Evolutionary conservation across 2,888 invertebrate species (phyloP).

Genomic region (Flexamia atlantica): DNA sequence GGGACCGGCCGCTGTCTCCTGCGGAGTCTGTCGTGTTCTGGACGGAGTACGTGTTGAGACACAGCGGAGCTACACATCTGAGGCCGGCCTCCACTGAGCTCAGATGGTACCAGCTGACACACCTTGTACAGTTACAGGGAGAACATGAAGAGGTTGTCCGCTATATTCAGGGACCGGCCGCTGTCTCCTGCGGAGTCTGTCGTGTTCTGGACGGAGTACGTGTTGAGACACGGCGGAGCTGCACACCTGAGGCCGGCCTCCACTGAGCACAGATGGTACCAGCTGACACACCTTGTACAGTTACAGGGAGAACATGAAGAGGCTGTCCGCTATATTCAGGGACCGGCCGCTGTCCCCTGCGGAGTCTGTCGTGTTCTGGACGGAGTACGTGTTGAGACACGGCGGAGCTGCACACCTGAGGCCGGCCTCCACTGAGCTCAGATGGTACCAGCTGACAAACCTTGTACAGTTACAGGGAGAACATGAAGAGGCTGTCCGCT

Average conservation of each 20-base stretch:
- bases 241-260: slow-evolving; percentile 47
- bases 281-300: slow-evolving; percentile 49
- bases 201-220: slow-evolving; percentile 57
- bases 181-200: slow-evolving; percentile 40
- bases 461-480: slow-evolving; percentile 42
- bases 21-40: slow-evolving; percentile 44
- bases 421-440: slow-evolving; percentile 41
- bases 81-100: slow-evolving; percentile 43
- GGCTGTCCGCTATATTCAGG: slow-evolving; percentile 26
- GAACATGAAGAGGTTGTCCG: slow-evolving; percentile 48
- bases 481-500: slow-evolving; percentile 43
- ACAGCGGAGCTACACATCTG: slow-evolving; percentile 45
- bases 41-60: slow-evolving; percentile 43
- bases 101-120: slow-evolving; percentile 23
- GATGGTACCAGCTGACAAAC: neutral
- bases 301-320: slow-evolving; percentile 48
- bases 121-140: slow-evolving; percentile 37
- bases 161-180: slow-evolving; percentile 27
- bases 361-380: slow-evolving; percentile 47
- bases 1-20: slow-evolving; percentile 36
- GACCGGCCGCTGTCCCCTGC: slow-evolving; percentile 37
- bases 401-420: slow-evolving; percentile 41
- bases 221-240: slow-evolving; percentile 53
- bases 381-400: slow-evolving; percentile 50
- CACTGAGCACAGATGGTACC: slow-evolving; percentile 31